A percentile compares a stretch with the other conserved stretches of the same genome.
These are phyloP conservation scores for Anagyrus pseudococci DNA, from an alignment of 2,888 invertebrate genomes.

Conservation along the genomic window DNA sequence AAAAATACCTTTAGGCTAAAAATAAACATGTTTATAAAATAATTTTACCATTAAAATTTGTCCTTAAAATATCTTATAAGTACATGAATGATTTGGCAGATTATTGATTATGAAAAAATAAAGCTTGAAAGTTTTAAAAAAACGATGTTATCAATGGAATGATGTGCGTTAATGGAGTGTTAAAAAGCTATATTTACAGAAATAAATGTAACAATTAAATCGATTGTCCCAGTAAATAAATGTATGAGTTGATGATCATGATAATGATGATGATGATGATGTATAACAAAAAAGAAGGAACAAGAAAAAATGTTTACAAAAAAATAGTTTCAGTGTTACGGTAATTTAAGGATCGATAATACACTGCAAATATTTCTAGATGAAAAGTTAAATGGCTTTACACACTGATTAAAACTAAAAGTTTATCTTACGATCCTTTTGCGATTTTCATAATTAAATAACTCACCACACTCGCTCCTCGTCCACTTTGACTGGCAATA, in stretches of 20 bases:
- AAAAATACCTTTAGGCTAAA: background rate
- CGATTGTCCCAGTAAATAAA: slow-evolving; percentile 11
- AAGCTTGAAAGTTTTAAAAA: background rate
- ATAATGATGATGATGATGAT: slow-evolving; percentile 20
- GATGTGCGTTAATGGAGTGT: slow-evolving; percentile 27
- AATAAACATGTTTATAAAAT: background rate
- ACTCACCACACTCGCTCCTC: slow-evolving; percentile 88
- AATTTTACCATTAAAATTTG: background rate
- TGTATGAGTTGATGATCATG: slow-evolving; percentile 6
- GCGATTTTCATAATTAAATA: slow-evolving; percentile 15
- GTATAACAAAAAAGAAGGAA: background rate
- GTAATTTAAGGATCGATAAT: too few relatives aligned
- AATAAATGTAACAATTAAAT: slow-evolving; percentile 21
- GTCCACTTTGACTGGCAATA: slow-evolving; percentile 80
- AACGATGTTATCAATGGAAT: slow-evolving; percentile 11
- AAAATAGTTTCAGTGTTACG: too few relatives aligned
- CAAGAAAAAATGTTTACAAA: slow-evolving; percentile 22
- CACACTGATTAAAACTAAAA: slow-evolving; percentile 35
- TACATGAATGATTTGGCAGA: background rate
- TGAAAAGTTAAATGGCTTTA: slow-evolving; percentile 35
- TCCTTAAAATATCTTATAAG: background rate
- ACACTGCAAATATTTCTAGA: slow-evolving; percentile 36
- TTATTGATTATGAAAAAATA: slow-evolving; percentile 1
- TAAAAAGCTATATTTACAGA: slow-evolving; percentile 35
- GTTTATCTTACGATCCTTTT: slow-evolving; percentile 30